phyloP scores from a whole-genome alignment of 2,888 invertebrate genomes.

The Macaria liturata region DNA sequence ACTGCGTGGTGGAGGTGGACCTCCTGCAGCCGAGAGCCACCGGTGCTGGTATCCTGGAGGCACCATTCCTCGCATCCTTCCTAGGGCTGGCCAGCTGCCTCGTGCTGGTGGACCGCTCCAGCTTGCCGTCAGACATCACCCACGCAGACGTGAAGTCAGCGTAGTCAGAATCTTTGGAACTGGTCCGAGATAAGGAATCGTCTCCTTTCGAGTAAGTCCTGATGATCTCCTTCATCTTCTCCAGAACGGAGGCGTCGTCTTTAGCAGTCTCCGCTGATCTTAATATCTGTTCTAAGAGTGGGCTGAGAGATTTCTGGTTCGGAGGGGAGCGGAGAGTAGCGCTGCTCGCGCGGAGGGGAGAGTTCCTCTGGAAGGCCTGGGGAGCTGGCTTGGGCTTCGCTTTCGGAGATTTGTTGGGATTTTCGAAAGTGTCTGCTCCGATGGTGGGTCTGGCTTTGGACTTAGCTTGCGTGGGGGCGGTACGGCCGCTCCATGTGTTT shows the following conservation, averaged over 20 bases:
- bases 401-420: constrained; percentile 86
- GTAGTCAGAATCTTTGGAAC: constrained; percentile 83
- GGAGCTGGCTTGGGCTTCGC: constrained; percentile 60
- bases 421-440: constrained; percentile 72
- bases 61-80: constrained; percentile 70
- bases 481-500: constrained; percentile 90
- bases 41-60: constrained; percentile 75
- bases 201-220: constrained; percentile 75
- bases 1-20: constrained; percentile 75
- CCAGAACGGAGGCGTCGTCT: constrained; percentile 88
- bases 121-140: constrained; percentile 88
- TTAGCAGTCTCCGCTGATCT: constrained; percentile 88
- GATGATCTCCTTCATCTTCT: constrained; percentile 88
- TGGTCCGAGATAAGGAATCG: constrained; percentile 73
- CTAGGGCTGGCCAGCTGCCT: constrained; percentile 75
- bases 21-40: constrained; percentile 72
- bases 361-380: constrained; percentile 80
- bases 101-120: constrained; percentile 84
- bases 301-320: constrained; percentile 83
- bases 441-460: constrained; percentile 67
- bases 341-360: constrained; percentile 73
- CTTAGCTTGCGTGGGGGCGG: constrained; percentile 68
- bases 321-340: constrained; percentile 82
- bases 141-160: constrained; percentile 88
- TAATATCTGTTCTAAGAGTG: constrained; percentile 88